A percentile compares a stretch with the other conserved stretches of the same genome.
phyloP scores from a whole-genome alignment of 2,888 invertebrate genomes.

The Xestia c-nigrum region DNA sequence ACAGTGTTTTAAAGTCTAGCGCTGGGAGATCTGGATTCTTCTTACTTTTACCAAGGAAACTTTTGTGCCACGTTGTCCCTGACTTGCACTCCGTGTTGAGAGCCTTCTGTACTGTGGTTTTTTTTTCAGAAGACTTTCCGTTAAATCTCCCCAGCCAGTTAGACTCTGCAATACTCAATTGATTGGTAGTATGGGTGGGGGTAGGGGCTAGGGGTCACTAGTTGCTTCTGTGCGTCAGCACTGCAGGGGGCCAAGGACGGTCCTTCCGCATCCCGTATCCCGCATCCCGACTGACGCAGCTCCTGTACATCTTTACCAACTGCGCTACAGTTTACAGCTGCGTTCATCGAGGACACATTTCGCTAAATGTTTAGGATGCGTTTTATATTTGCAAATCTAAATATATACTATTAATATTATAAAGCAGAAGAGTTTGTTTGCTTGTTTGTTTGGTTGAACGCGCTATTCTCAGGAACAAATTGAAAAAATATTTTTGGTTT shows the following conservation, averaged over 20 bases:
- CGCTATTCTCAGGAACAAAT: too few species aligned
- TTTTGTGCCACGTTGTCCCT: background rate
- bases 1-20: background rate
- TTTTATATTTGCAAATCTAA: background rate
- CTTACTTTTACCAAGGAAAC: background rate
- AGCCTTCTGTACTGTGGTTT: background rate
- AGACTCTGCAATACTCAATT: slow-evolving; percentile 22
- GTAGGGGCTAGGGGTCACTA: slow-evolving; percentile 23
- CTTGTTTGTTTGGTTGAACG: too few species aligned
- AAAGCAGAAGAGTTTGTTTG: too few species aligned
- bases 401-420: too few species aligned
- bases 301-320: background rate
- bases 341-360: background rate
- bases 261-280: slow-evolving; percentile 38
- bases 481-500: too few species aligned
- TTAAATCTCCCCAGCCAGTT: background rate
- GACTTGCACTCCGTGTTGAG: background rate
- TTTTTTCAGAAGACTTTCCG: background rate
- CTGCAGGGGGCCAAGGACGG: slow-evolving; percentile 49
- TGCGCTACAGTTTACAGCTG: background rate
- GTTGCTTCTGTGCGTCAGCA: slow-evolving; percentile 39
- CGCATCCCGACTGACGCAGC: slow-evolving; percentile 31
- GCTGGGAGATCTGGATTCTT: background rate
- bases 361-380: background rate
- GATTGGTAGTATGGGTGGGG: background rate